phyloP scores from a whole-genome alignment of 2,797 vertebrate genomes.

The Myotis findleyi region DNA sequence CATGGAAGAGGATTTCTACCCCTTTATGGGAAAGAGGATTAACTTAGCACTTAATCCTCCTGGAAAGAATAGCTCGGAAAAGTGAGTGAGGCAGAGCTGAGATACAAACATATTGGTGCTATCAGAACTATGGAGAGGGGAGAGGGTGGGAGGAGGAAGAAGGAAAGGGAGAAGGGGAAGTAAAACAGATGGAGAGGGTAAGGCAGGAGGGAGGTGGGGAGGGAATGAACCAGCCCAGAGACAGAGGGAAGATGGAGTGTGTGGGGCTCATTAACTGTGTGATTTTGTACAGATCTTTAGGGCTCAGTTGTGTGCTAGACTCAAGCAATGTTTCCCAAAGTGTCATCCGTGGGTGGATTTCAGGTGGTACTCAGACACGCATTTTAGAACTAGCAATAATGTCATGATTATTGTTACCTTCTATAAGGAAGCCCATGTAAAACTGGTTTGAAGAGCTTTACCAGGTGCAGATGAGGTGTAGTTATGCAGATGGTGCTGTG shows the following conservation, averaged over 20 bases:
- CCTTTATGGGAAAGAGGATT: not conserved
- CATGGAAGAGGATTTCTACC: not conserved
- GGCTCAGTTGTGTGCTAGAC: rapidly evolving
- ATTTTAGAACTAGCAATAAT: not conserved
- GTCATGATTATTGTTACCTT: not conserved
- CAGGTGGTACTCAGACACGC: not conserved
- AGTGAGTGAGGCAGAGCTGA: not conserved
- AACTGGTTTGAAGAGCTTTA: not conserved
- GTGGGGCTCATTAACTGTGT: rapidly evolving
- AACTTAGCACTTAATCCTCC: too few relatives aligned
- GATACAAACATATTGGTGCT: not conserved
- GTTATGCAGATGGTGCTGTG: rapidly evolving
- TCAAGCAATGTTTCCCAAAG: not conserved
- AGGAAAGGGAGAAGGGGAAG: too few relatives aligned
- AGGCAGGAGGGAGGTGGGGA: not conserved
- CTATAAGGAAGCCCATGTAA: rapidly evolving
- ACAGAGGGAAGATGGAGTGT: not conserved
- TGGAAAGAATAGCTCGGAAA: not conserved
- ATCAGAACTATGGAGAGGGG: not conserved
- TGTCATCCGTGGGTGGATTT: not conserved
- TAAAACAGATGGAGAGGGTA: not conserved
- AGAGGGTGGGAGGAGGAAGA: not conserved
- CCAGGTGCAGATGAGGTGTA: rapidly evolving
- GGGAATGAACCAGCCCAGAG: not conserved
- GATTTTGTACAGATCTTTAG: not conserved